phyloP scores from a whole-genome alignment of 2,113 vertebrate species.

The Heteronetta atricapilla region DNA sequence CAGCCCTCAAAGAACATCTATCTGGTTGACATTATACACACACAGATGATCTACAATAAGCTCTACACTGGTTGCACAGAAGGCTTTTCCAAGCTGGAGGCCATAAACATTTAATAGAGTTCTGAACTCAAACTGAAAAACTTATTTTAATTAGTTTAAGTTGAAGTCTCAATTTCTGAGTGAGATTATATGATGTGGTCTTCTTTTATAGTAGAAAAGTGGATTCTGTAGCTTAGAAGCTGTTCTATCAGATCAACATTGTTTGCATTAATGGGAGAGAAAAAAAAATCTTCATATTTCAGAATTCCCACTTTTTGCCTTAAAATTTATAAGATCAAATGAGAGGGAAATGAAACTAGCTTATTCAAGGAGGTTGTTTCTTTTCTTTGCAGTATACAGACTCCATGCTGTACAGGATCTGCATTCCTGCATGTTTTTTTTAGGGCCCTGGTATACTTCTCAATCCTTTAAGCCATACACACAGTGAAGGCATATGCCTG shows the following conservation, averaged over 20 bases:
- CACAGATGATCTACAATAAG: not conserved
- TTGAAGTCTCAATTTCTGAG: not conserved
- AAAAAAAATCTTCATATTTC: not conserved
- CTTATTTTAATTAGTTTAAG: not conserved
- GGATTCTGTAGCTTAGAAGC: not conserved
- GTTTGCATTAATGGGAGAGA: not conserved
- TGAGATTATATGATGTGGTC: not conserved
- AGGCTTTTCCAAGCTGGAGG: not conserved
- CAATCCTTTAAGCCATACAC: not conserved
- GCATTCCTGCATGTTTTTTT: not conserved
- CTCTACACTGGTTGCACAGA: not conserved
- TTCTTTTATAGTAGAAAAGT: not conserved
- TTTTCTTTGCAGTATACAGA: not conserved
- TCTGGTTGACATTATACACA: not conserved
- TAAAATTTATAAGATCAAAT: not conserved
- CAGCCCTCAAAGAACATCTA: not conserved
- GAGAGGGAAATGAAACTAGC: not conserved
- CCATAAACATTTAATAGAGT: not conserved
- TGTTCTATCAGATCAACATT: not conserved
- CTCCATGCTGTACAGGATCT: not conserved
- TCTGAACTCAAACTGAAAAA: not conserved
- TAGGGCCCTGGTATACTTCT: not conserved
- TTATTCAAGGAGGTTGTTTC: not conserved
- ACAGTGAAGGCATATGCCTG: not conserved
- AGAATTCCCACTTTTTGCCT: not conserved